A percentile compares a stretch with the other conserved stretches of the same genome.
These are phyloP conservation scores for Falcaria lacertinaria DNA, from an alignment of 2,888 invertebrate genomes.

Conservation along the genomic window DNA sequence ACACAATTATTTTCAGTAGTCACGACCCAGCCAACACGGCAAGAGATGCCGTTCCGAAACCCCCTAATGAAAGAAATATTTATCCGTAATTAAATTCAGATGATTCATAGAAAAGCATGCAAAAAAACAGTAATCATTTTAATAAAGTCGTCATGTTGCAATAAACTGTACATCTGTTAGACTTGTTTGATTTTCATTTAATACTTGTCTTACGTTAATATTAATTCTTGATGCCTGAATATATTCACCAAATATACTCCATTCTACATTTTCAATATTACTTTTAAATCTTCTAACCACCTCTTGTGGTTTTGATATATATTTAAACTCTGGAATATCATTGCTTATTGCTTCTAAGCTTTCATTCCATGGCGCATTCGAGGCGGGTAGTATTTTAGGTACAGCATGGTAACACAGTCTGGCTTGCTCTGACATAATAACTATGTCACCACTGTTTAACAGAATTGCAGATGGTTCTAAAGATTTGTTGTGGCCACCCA, in stretches of 20 bases:
- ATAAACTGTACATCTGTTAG: slow-evolving; percentile 42
- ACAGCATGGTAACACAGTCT: slow-evolving; percentile 96
- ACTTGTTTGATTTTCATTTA: slow-evolving; percentile 79
- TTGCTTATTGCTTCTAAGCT: slow-evolving; percentile 8
- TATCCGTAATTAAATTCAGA: slow-evolving; percentile 13
- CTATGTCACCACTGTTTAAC: slow-evolving; percentile 93
- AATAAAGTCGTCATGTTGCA: slow-evolving; percentile 9
- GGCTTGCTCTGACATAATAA: slow-evolving; percentile 92
- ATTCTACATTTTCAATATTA: slow-evolving; percentile 49
- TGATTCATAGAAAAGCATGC: slow-evolving; percentile 2
- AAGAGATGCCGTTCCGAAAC: slow-evolving; percentile 16
- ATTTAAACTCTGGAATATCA: slow-evolving; percentile 30
- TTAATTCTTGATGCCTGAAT: slow-evolving; percentile 90
- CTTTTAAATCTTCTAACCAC: slow-evolving; percentile 30
- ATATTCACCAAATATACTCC: slow-evolving; percentile 81
- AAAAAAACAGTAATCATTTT: slow-evolving; percentile 19
- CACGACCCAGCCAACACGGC: slow-evolving; percentile 45
- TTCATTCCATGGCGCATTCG: slow-evolving; percentile 69
- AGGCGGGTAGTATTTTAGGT: slow-evolving; percentile 86
- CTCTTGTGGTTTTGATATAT: slow-evolving; percentile 32
- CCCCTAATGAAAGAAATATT: slow-evolving; percentile 10
- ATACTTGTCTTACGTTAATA: slow-evolving; percentile 95
- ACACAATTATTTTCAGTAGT: slow-evolving; percentile 37
- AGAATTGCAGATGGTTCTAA: slow-evolving; percentile 85
- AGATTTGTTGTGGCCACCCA: slow-evolving; percentile 88